Evolutionary conservation across 2,888 invertebrate species (phyloP).

Genomic region (Troides helena): DNA sequence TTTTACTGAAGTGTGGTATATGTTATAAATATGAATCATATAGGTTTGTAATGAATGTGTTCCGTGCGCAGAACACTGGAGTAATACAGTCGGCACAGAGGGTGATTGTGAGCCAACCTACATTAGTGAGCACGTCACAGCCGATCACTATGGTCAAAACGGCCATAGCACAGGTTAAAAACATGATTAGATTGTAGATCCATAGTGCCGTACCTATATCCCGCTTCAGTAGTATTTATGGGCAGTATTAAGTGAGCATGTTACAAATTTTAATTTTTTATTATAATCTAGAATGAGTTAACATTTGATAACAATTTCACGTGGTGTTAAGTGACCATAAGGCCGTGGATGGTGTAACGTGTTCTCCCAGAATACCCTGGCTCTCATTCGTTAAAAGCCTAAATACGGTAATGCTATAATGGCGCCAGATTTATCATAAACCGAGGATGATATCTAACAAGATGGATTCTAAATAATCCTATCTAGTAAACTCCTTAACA

Average conservation of each 20-base stretch:
- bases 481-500: too few species aligned
- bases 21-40: background rate
- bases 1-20: background rate
- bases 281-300: too few species aligned
- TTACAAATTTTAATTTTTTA: background rate
- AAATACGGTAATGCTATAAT: too few species aligned
- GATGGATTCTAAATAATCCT: too few species aligned
- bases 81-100: constrained; percentile 75
- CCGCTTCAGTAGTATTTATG: constrained; percentile 12
- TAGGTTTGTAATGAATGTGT: constrained; percentile 14
- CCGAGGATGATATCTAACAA: too few species aligned
- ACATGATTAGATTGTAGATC: constrained; percentile 30
- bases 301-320: too few species aligned
- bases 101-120: constrained; percentile 70
- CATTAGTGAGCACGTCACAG: constrained; percentile 69
- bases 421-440: too few species aligned
- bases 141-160: constrained; percentile 68
- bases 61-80: constrained; percentile 65
- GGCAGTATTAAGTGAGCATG: background rate
- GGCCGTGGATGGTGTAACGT: too few species aligned
- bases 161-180: constrained; percentile 46
- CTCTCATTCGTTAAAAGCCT: too few species aligned
- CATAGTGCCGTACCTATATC: background rate
- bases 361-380: too few species aligned
- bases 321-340: too few species aligned